Conservation (phyloP, 2,888 invertebrate genomes). For the Leptinotarsa rubiginosa region DNA sequence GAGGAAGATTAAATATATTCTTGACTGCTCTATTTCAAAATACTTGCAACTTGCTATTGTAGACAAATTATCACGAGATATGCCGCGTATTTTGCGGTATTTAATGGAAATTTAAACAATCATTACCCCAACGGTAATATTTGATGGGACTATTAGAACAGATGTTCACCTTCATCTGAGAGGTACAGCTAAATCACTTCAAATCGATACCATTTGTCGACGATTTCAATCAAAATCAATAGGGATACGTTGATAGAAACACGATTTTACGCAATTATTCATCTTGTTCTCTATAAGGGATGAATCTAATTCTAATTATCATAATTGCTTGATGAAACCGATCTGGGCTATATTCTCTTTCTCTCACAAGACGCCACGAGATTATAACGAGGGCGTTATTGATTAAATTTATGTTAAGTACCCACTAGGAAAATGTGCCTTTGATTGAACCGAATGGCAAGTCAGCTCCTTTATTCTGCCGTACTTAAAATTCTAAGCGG, state of each 20-base stretch:
- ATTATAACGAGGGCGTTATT: slow-evolving; percentile 47
- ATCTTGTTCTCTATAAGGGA: not conserved
- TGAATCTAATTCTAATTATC: slow-evolving; percentile 3
- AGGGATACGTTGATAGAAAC: not conserved
- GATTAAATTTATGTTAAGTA: slow-evolving; percentile 60
- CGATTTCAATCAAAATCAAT: too few relatives aligned
- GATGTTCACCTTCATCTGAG: too few relatives aligned
- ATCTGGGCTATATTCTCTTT: slow-evolving; percentile 10
- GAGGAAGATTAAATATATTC: too few relatives aligned
- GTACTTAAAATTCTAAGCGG: slow-evolving; percentile 25
- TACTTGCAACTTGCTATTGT: too few relatives aligned
- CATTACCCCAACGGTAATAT: too few relatives aligned
- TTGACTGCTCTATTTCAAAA: too few relatives aligned
- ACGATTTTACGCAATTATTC: not conserved
- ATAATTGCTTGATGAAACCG: slow-evolving; percentile 20
- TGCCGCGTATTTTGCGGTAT: too few relatives aligned
- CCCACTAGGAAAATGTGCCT: slow-evolving; percentile 53
- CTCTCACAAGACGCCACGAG: slow-evolving; percentile 12
- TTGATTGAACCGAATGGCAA: slow-evolving; percentile 51
- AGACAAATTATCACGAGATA: too few relatives aligned
- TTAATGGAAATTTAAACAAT: too few relatives aligned
- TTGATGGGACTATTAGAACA: too few relatives aligned
- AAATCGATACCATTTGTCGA: not conserved
- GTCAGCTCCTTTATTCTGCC: slow-evolving; percentile 29
- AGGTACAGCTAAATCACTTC: not conserved